Evolutionary conservation across 1,140 invertebrate genomes (phyloP), one percentile per base, ranked within the genome.

Genomic region (Euura saliciscinereae): DNA sequence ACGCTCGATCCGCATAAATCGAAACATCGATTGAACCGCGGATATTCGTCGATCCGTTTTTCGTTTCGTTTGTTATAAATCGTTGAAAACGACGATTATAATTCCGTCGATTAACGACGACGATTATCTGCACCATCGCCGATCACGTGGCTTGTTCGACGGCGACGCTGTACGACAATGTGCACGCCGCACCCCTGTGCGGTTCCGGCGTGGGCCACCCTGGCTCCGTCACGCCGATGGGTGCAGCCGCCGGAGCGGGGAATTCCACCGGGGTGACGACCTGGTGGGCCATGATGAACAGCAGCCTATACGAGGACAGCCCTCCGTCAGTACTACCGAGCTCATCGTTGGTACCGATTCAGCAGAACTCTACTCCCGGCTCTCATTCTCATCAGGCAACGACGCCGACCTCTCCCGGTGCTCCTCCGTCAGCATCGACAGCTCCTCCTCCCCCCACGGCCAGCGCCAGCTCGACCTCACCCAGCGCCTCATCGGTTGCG

Each of bases 251-350:
- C 90, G 92, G 91, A 91, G 90, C 92, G 90, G 92, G 91, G 89
- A 89, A 90, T 90, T 89, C 90, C 90, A 89, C 92, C 92, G 92
- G 92, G 91, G 91, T 93, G 89, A 91, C 91, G 88, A 93, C 92
- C 93, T 94, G 93, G 91, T 86, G 88, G 91, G 89, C 88, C 82
- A 94, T 94, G 93, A 94, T 94, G 93, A 94, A 94, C 91, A 92
- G 91, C 73, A n/a, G 89, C 78, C 84, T 91, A 68, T 93, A 94
- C 90, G 93, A 93, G 85, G 92, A 94, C 86, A 91, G 91, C 86
- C 92, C 91, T 82, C 91, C 92, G 79, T 90, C 90, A 67, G 86
- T 89, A 78, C 88, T 90, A 76, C 89, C 84, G 66, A 76, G 82
- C 74, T 81, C 86, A 69, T 83, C 83, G 72, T 79, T 89, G 75